These are phyloP conservation scores for Monoplex corrugatus DNA, from an alignment of 2,888 invertebrate species.

Conservation along the genomic window DNA sequence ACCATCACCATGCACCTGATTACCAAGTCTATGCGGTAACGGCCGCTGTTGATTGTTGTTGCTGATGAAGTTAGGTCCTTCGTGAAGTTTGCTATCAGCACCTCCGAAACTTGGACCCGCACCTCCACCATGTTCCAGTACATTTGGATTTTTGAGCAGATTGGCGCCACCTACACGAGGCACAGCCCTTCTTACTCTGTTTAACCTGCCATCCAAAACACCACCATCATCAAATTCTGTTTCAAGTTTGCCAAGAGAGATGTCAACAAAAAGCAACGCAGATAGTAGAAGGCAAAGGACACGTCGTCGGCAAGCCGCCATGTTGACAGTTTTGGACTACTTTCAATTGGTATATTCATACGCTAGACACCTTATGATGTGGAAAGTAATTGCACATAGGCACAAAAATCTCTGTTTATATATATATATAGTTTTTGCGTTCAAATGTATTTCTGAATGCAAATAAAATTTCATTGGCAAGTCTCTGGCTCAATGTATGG, in stretches of 20 bases:
- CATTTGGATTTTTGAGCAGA: background rate
- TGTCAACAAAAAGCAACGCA: conserved; percentile 24
- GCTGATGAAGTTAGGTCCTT: background rate
- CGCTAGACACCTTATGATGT: background rate
- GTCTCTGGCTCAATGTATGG: background rate
- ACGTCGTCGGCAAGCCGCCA: conserved; percentile 62
- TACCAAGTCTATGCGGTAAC: too few relatives aligned
- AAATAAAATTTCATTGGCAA: background rate
- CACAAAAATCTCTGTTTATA: background rate
- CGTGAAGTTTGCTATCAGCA: background rate
- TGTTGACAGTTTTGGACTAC: conserved; percentile 53
- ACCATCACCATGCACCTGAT: background rate
- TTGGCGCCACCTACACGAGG: background rate
- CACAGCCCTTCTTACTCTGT: conserved; percentile 32
- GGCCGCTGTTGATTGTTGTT: background rate
- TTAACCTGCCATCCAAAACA: background rate
- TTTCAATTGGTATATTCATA: conserved; percentile 4
- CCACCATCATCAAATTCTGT: background rate
- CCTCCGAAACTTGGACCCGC: background rate
- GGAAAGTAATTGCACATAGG: background rate
- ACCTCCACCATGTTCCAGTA: background rate
- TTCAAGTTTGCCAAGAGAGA: background rate
- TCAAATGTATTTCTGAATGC: background rate
- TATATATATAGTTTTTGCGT: background rate
- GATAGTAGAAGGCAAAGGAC: conserved; percentile 52